Percentiles rank a stretch among this genome's conserved stretches.
phyloP scores from a whole-genome alignment of 2,113 vertebrate genomes.

The Cynocephalus volans region DNA sequence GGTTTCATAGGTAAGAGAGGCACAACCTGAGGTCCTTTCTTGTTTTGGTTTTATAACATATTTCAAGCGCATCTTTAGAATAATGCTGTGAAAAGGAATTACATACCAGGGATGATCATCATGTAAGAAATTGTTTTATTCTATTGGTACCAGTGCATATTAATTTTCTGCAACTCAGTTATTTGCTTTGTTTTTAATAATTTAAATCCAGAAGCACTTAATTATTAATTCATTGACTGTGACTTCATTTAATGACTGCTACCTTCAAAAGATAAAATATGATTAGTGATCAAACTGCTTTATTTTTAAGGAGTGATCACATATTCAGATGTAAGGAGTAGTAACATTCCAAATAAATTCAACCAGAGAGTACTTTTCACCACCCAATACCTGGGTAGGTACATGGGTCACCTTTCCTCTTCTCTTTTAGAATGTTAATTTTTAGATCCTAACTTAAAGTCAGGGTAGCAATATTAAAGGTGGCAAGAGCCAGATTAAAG shows the following conservation, averaged over 20 bases:
- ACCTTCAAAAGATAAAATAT: conserved; percentile 33
- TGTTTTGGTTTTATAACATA: conserved; percentile 32
- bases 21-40: neutral
- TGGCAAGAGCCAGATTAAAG: neutral
- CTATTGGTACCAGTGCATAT: neutral
- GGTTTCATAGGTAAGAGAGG: neutral
- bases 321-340: neutral
- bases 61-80: neutral
- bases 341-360: neutral
- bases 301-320: neutral
- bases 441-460: neutral
- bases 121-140: conserved; percentile 29
- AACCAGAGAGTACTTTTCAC: neutral
- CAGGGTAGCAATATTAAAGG: neutral
- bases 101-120: neutral
- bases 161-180: conserved; percentile 5
- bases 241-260: conserved; percentile 25
- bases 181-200: conserved; percentile 60
- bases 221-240: conserved; percentile 36
- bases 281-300: neutral
- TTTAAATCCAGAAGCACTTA: conserved; percentile 44
- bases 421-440: neutral
- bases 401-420: neutral
- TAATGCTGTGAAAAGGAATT: neutral
- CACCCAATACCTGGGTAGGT: neutral